These are phyloP conservation scores for Malurus splendens DNA, from an alignment of 2,797 vertebrate genomes.

Conservation along the genomic window DNA sequence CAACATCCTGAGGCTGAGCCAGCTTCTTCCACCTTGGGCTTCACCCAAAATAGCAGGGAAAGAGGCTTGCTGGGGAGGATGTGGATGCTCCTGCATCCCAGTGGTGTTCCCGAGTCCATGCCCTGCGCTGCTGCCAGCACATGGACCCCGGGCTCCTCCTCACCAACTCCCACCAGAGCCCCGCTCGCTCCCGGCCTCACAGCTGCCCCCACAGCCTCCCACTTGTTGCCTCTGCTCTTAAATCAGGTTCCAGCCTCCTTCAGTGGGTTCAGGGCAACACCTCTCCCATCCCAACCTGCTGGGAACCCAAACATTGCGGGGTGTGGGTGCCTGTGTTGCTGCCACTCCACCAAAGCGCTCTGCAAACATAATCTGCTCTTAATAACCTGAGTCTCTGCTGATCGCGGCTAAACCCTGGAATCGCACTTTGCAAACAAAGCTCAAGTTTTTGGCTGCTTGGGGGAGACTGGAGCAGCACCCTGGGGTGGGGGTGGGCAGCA, in stretches of 20 bases:
- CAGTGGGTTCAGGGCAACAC: background rate
- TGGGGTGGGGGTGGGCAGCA: background rate
- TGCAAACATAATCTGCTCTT: background rate
- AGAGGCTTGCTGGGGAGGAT: background rate
- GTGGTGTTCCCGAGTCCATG: fast-evolving
- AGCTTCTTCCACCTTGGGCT: background rate
- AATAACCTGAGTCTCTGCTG: background rate
- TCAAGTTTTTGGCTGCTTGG: background rate
- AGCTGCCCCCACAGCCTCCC: background rate
- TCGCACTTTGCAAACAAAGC: slow-evolving; percentile 1
- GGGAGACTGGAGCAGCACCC: background rate
- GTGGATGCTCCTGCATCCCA: background rate
- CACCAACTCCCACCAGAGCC: background rate
- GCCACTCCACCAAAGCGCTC: background rate
- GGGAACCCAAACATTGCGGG: background rate
- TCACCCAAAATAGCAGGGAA: background rate
- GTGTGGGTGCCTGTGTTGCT: background rate
- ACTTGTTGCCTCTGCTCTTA: background rate
- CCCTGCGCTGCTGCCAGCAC: background rate
- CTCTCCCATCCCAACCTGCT: background rate
- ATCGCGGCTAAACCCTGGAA: background rate
- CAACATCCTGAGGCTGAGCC: background rate
- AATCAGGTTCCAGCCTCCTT: background rate
- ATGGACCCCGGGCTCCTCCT: background rate
- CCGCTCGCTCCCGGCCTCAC: fast-evolving